A percentile compares a stretch with the other conserved stretches of the same genome.
phyloP scores from a whole-genome alignment of 2,888 invertebrate species.

The Orchestes rusci region DNA sequence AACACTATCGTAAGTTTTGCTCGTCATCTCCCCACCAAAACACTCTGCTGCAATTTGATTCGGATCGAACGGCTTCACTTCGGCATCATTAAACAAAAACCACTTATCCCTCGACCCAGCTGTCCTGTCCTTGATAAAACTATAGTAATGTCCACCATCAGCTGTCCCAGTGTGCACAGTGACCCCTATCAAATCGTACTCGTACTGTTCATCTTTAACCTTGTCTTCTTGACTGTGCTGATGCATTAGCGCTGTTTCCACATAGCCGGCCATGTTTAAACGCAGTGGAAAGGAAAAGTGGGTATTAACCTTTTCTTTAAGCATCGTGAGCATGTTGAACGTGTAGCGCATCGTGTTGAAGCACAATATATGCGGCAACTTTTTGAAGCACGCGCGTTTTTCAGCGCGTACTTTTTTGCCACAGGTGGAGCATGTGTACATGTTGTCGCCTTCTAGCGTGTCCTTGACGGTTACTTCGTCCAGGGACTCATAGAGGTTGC shows the following conservation, averaged over 20 bases:
- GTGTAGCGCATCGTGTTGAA: constrained; percentile 97
- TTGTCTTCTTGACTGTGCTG: constrained; percentile 76
- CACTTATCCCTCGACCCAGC: constrained; percentile 75
- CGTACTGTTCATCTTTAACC: constrained; percentile 60
- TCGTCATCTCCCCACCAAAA: constrained; percentile 97
- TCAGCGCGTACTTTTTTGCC: constrained; percentile 93
- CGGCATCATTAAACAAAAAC: constrained; percentile 88
- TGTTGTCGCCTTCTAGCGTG: constrained; percentile 93
- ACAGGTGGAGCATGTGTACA: constrained; percentile 95
- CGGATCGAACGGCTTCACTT: constrained; percentile 92
- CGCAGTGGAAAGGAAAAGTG: constrained; percentile 93
- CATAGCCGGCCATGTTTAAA: constrained; percentile 90
- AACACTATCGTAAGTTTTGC: constrained; percentile 93
- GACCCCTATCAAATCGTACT: constrained; percentile 67
- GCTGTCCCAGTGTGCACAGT: constrained; percentile 96
- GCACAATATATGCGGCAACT: constrained; percentile 85
- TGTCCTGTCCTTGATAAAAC: constrained; percentile 85
- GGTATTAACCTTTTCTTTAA: constrained; percentile 95
- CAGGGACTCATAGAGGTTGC: constrained; percentile 87
- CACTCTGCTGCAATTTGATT: constrained; percentile 92
- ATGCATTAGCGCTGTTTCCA: constrained; percentile 88
- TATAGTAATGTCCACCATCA: constrained; percentile 94
- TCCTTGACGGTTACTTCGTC: constrained; percentile 98
- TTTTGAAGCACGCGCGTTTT: constrained; percentile 90
- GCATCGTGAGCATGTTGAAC: constrained; percentile 96